Percentiles rank a stretch among this genome's conserved stretches.
phyloP scores from a whole-genome alignment of 1,140 invertebrate species.

The Drosophila novamexicana region DNA sequence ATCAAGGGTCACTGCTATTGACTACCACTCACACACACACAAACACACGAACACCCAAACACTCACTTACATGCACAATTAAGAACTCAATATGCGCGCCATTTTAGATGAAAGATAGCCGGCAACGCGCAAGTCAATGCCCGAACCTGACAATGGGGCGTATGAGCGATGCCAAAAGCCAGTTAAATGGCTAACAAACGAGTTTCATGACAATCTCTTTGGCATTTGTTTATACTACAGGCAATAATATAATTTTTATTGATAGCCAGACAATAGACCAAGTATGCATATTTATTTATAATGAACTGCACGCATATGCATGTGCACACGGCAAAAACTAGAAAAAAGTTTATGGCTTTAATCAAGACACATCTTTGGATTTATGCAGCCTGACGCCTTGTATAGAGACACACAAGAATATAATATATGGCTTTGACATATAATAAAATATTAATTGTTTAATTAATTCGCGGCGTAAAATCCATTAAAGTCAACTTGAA shows the following conservation, averaged over 20 bases:
- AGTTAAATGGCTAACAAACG: conserved; percentile 38
- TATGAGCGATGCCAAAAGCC: conserved; percentile 35
- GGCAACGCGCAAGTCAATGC: conserved; percentile 36
- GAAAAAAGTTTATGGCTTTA: conserved; percentile 1
- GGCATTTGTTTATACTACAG: conserved; percentile 23
- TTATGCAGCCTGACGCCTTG: not conserved
- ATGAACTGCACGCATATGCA: not conserved
- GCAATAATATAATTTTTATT: conserved; percentile 66
- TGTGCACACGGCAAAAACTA: not conserved
- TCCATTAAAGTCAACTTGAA: too few species aligned
- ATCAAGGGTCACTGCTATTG: conserved; percentile 25
- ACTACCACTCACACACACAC: conserved; percentile 16
- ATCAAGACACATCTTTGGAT: not conserved
- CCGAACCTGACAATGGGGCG: conserved; percentile 35
- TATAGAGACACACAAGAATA: not conserved
- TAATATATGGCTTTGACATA: not conserved
- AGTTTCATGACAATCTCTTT: conserved; percentile 43
- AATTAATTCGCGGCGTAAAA: too few species aligned
- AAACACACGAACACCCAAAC: not conserved
- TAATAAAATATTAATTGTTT: too few species aligned
- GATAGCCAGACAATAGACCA: conserved; percentile 20
- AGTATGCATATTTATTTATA: not conserved
- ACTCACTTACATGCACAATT: conserved; percentile 15
- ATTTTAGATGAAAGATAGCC: conserved; percentile 47
- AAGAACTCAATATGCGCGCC: conserved; percentile 30